Evolutionary conservation across 2,888 invertebrate species (phyloP).

Genomic region (Abrostola tripartita): DNA sequence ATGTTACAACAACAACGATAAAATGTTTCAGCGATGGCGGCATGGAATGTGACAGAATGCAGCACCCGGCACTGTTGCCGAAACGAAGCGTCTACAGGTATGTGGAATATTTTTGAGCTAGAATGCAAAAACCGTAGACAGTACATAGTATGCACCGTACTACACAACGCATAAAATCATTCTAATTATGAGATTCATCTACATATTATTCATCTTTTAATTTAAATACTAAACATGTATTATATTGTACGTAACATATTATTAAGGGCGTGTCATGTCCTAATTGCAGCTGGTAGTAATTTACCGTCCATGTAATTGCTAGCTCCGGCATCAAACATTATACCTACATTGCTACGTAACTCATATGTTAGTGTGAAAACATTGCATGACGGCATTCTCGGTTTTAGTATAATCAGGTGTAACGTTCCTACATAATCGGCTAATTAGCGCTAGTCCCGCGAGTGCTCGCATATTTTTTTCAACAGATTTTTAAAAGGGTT

Average conservation of each 20-base stretch:
- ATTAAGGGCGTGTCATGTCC: slow-evolving; percentile 52
- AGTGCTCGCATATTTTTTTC: slow-evolving; percentile 67
- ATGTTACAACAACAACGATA: slow-evolving; percentile 34
- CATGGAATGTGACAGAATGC: slow-evolving; percentile 27
- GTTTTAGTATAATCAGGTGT: slow-evolving; percentile 31
- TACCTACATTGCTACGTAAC: slow-evolving; percentile 11
- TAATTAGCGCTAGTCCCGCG: slow-evolving; percentile 72
- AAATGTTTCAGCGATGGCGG: slow-evolving; percentile 36
- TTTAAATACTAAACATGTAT: slow-evolving; percentile 26
- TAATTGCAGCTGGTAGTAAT: slow-evolving; percentile 54
- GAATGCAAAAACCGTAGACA: background rate
- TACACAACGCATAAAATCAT: no score
- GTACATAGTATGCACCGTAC: no score
- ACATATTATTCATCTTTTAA: slow-evolving; percentile 12
- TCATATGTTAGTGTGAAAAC: slow-evolving; percentile 23
- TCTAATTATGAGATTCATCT: background rate
- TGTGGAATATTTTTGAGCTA: slow-evolving; percentile 11
- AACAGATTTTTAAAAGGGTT: slow-evolving; percentile 75
- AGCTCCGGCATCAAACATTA: slow-evolving; percentile 41
- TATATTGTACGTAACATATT: slow-evolving; percentile 36
- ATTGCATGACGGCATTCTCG: slow-evolving; percentile 30
- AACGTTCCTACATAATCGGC: slow-evolving; percentile 52
- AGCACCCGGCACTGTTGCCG: slow-evolving; percentile 4
- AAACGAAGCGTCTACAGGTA: slow-evolving; percentile 5
- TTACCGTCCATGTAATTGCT: slow-evolving; percentile 58